These are phyloP conservation scores for Drosophila paramelanica DNA, from an alignment of 2,888 invertebrate genomes.

Conservation along the genomic window DNA sequence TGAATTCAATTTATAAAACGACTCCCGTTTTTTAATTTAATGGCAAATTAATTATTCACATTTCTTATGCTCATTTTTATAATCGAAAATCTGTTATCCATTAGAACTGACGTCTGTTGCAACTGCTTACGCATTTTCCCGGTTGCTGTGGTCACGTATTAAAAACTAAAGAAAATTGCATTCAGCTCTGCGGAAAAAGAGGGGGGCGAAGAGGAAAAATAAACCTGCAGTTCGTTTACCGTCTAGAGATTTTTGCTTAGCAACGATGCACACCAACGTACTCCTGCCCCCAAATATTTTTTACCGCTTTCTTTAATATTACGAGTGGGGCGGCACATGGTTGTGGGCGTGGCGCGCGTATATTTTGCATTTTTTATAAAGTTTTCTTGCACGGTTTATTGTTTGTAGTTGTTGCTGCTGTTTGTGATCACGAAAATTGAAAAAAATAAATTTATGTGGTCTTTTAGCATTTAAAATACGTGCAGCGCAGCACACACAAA, in stretches of 20 bases:
- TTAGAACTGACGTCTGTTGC: no score
- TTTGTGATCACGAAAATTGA: constrained; percentile 63
- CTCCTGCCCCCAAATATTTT: neutral
- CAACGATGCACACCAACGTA: no score
- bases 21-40: neutral
- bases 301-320: neutral
- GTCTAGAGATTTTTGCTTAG: constrained; percentile 11
- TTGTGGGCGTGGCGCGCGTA: constrained; percentile 55
- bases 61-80: neutral
- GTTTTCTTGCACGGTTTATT: constrained; percentile 21
- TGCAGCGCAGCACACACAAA: constrained; percentile 37
- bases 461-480: constrained; percentile 71
- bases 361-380: constrained; percentile 68
- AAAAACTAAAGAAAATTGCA: constrained; percentile 6
- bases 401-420: constrained; percentile 35
- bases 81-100: neutral
- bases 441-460: constrained; percentile 76
- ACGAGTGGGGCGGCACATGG: constrained; percentile 2
- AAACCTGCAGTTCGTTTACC: neutral
- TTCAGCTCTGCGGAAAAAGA: neutral
- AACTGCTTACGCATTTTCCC: neutral
- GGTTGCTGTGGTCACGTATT: neutral
- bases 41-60: neutral
- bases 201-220: neutral
- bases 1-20: no score